phyloP scores from a whole-genome alignment of 2,797 vertebrate genomes.

The Coranthus polyacanthus region DNA sequence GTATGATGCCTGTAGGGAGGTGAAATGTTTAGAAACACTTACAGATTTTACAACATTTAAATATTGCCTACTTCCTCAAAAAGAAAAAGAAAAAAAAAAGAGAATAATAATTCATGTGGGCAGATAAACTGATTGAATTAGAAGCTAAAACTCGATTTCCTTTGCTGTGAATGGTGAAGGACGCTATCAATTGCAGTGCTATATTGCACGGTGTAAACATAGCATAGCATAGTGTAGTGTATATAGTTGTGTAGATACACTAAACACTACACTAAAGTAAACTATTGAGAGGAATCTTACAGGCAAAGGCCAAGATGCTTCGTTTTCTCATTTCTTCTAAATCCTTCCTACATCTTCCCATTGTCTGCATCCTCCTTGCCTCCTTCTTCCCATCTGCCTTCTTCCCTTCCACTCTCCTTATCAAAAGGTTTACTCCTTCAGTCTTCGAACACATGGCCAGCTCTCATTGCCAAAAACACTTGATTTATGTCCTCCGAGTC shows the following conservation, averaged over 20 bases:
- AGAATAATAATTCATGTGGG: too few relatives aligned
- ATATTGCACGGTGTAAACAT: too few relatives aligned
- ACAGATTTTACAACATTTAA: too few relatives aligned
- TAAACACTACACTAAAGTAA: neutral
- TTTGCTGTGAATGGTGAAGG: too few relatives aligned
- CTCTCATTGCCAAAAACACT: conserved; percentile 36
- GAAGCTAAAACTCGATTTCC: too few relatives aligned
- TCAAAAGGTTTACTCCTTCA: conserved; percentile 33
- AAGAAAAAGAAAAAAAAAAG: too few relatives aligned
- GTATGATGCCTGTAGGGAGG: neutral
- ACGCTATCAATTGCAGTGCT: too few relatives aligned
- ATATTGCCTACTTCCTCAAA: too few relatives aligned
- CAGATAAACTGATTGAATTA: too few relatives aligned
- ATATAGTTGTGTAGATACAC: too few relatives aligned
- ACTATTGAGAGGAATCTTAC: neutral
- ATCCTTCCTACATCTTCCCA: neutral
- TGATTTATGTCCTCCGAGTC: conserved; percentile 52
- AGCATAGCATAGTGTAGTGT: too few relatives aligned
- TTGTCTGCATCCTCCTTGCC: neutral
- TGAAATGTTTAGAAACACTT: conserved; percentile 6
- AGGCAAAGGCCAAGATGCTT: neutral
- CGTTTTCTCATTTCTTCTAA: neutral
- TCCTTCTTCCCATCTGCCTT: conserved; percentile 11
- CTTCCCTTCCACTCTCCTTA: neutral
- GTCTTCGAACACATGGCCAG: conserved; percentile 23